Conservation (phyloP, 2,113 vertebrate genomes). For the Pachypanchax playfairii region DNA sequence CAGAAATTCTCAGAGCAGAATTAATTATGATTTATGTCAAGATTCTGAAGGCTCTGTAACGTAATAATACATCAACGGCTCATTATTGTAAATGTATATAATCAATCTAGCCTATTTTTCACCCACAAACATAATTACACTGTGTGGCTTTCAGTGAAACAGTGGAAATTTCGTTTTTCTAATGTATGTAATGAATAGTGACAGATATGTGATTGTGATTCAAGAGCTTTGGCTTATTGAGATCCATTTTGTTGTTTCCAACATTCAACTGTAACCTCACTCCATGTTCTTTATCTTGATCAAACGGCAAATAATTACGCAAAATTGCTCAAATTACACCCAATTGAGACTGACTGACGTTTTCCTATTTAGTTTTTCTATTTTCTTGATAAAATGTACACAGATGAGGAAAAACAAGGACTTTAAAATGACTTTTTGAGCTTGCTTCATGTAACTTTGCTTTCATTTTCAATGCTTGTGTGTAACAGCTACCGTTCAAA, state of each 20-base stretch:
- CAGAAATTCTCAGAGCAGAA: conserved; percentile 59
- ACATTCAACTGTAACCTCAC: conserved; percentile 48
- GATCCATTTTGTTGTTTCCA: conserved; percentile 49
- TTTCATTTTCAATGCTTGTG: not conserved
- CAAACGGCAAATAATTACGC: conserved; percentile 16
- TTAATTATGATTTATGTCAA: conserved; percentile 70
- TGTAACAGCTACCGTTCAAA: conserved; percentile 24
- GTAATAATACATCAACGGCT: conserved; percentile 59
- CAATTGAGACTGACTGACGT: not conserved
- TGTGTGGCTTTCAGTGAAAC: conserved; percentile 45
- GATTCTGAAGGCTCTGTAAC: conserved; percentile 60
- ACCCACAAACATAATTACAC: conserved; percentile 73
- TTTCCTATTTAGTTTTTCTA: not conserved
- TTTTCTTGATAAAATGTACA: conserved; percentile 5
- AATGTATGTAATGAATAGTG: conserved; percentile 60
- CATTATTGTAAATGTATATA: conserved; percentile 74
- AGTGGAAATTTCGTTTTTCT: conserved; percentile 40
- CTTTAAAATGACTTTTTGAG: too few relatives aligned
- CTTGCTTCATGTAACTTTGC: not conserved
- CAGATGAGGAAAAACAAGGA: not conserved
- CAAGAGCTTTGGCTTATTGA: conserved; percentile 21
- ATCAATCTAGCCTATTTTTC: conserved; percentile 73
- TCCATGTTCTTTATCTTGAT: conserved; percentile 14
- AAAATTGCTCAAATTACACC: conserved; percentile 2
- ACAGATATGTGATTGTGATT: conserved; percentile 36